Base-by-base conservation (phyloP, 2,797 vertebrate species). In the Enteromius paludinosus region DNA sequence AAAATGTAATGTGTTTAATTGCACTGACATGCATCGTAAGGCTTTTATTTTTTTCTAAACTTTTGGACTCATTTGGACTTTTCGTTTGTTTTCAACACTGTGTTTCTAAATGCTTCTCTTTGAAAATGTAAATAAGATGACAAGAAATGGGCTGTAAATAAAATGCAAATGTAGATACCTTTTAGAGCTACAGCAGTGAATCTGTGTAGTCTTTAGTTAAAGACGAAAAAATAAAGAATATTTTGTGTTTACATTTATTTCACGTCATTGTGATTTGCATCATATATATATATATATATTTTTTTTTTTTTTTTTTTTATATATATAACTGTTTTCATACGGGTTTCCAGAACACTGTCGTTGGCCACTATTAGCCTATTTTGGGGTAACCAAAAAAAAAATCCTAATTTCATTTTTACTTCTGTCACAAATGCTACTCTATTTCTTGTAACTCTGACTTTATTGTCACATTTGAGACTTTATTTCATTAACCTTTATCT, bases 111-210 rank as follows among this genome's bases (percentile, higher is more conserved):
- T 92, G 94, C 95, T 96, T 97, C 95, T 96, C 96, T 96, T 90
- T 94, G 94, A 96, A 93, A 92, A 82, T 98, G 96, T 98, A 97
- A 96, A 98, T 98, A 98, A 90, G 91, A 91, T 91, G 91, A 91
- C 94, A 89, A 91, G 90, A 90, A 91, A 91, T 90, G 90, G 93
- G 96, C 96, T 99, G 97, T 99, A 98, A 95, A 98, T 98, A 96
- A 93, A 94, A 93, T 94, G 96, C 97, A 96, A 96, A 95, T 98
- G 97, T 98, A 98, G 97, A 97, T 97, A 97, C 95, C 95, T 96
- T 97, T 96, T 97, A 97, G 96, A 90, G 95, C 93, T 96, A 95
- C 95, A 96, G 94, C 95, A 92, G 96, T 96, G 94, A 97, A 92
- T 93, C 92, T 93, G 96, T 97, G 97, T 98, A 98, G 97, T 97